Conservation (phyloP, 2,797 vertebrate species). For the Sylvia borin region DNA sequence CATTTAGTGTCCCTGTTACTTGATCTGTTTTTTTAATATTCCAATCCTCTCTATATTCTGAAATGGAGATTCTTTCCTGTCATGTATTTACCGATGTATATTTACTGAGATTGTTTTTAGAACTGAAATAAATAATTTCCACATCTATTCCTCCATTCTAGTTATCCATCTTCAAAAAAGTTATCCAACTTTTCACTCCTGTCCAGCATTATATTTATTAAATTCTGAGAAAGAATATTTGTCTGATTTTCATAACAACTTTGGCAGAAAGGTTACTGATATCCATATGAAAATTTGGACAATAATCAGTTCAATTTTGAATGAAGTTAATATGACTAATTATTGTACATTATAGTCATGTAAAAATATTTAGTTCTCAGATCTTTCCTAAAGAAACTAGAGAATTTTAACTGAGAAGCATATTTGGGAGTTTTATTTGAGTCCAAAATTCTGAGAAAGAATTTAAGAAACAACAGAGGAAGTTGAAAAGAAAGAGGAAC, state of each 20-base stretch:
- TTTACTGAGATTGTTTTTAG: neutral
- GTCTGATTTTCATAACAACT: neutral
- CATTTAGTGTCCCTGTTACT: neutral
- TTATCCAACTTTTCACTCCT: neutral
- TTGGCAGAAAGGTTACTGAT: neutral
- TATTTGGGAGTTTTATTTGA: neutral
- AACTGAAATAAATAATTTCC: neutral
- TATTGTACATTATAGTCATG: neutral
- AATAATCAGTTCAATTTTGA: neutral
- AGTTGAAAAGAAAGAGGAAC: neutral
- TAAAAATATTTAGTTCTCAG: neutral
- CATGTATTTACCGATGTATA: neutral
- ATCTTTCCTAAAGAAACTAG: neutral
- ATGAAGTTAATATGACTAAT: neutral
- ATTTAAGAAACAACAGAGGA: neutral
- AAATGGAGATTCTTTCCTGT: neutral
- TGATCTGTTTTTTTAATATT: neutral
- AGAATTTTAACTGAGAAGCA: neutral
- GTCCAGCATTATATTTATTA: neutral
- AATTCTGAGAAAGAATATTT: neutral
- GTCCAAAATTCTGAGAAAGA: neutral
- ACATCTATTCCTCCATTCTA: neutral
- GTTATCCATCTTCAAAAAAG: neutral
- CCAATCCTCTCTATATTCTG: neutral
- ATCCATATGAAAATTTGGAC: neutral